Percentiles rank a stretch among this genome's conserved stretches.
phyloP scores from a whole-genome alignment of 2,113 vertebrate genomes.

The Pteruthius melanotis region DNA sequence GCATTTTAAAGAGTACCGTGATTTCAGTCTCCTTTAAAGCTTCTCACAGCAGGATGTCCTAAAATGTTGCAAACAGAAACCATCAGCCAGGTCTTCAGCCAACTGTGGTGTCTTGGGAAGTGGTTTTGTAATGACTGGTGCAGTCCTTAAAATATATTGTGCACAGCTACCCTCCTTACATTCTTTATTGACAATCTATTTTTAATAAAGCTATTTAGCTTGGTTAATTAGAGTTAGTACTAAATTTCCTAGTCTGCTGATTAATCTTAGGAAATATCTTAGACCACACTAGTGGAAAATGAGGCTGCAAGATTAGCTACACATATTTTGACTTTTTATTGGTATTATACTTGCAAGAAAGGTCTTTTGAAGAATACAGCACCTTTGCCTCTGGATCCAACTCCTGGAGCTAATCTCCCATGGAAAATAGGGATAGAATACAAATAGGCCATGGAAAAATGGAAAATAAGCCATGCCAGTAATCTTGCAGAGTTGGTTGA shows the following conservation, averaged over 20 bases:
- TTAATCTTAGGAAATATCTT: background rate
- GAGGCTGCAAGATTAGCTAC: background rate
- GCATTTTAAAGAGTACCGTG: background rate
- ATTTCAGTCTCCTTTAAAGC: background rate
- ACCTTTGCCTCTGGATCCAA: background rate
- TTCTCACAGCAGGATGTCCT: background rate
- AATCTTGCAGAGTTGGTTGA: background rate
- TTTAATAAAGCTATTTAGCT: slow-evolving; percentile 58
- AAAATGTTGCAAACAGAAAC: background rate
- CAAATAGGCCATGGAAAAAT: background rate
- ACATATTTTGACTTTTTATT: background rate
- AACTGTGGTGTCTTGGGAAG: background rate
- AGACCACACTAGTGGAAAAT: background rate
- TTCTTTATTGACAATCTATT: slow-evolving; percentile 29
- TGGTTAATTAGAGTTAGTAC: slow-evolving; percentile 32
- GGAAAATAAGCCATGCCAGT: background rate
- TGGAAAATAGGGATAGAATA: background rate
- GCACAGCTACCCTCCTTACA: background rate
- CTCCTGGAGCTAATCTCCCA: background rate
- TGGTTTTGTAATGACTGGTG: background rate
- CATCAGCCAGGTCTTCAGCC: background rate
- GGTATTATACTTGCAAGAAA: background rate
- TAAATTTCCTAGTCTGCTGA: slow-evolving; percentile 21
- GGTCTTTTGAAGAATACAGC: background rate
- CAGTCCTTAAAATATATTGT: background rate